phyloP scores from a whole-genome alignment of 2,888 invertebrate genomes.

The Acrobasis consociella region DNA sequence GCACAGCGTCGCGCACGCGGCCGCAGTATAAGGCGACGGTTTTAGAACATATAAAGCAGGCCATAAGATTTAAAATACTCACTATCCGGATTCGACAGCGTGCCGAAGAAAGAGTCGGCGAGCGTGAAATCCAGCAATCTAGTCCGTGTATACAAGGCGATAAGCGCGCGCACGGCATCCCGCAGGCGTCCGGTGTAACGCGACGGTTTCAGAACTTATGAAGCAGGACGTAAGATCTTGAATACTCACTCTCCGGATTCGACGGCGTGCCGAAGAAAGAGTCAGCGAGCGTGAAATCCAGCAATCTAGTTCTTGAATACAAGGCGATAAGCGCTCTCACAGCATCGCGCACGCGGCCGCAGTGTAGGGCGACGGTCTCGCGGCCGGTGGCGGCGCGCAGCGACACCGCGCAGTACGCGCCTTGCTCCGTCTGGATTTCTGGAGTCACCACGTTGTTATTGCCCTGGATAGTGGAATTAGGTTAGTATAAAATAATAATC shows the following conservation, averaged over 20 bases:
- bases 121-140: constrained; percentile 92
- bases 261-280: constrained; percentile 80
- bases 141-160: constrained; percentile 93
- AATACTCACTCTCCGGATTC: constrained; percentile 43
- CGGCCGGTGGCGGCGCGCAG: constrained; percentile 82
- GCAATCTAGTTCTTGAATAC: constrained; percentile 92
- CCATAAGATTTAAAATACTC: too few relatives aligned
- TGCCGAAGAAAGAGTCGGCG: constrained; percentile 81
- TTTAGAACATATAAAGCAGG: too few relatives aligned
- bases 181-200: constrained; percentile 87
- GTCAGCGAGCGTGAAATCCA: constrained; percentile 90
- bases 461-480: constrained; percentile 39
- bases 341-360: constrained; percentile 89
- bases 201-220: constrained; percentile 76
- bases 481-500: too few relatives aligned
- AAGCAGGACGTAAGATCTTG: neutral
- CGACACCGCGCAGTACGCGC: constrained; percentile 87
- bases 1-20: constrained; percentile 90
- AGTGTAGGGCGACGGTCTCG: constrained; percentile 85
- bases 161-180: constrained; percentile 88
- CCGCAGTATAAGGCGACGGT: constrained; percentile 86
- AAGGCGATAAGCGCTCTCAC: constrained; percentile 92
- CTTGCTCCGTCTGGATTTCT: constrained; percentile 86
- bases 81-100: constrained; percentile 64
- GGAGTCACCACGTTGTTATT: constrained; percentile 66